phyloP scores from a whole-genome alignment of 2,888 invertebrate genomes.

The Microplitis deprimator region DNA sequence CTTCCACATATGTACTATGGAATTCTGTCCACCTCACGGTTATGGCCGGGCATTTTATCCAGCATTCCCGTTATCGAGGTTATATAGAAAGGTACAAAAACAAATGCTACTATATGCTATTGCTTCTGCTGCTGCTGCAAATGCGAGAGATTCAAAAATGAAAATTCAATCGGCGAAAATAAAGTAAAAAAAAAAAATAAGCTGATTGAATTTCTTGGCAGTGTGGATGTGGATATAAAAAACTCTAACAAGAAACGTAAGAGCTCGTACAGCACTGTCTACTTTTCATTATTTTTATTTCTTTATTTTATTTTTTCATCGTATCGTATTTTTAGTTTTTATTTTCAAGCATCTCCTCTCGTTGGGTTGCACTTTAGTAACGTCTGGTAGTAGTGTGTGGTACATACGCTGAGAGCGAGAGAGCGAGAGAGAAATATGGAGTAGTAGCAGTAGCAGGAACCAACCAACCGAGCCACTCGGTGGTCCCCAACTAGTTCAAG shows the following conservation, averaged over 20 bases:
- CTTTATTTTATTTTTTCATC: neutral
- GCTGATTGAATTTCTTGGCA: conserved; percentile 9
- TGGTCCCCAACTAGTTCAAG: conserved; percentile 71
- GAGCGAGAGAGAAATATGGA: neutral
- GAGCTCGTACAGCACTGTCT: neutral
- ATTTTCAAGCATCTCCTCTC: conserved; percentile 19
- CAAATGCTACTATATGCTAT: neutral
- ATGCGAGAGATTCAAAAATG: too few species aligned
- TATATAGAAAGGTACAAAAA: conserved; percentile 35
- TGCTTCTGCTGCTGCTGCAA: too few species aligned
- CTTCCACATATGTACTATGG: conserved; percentile 13
- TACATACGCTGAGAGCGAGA: neutral
- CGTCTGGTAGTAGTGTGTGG: conserved; percentile 19
- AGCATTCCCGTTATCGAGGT: conserved; percentile 11
- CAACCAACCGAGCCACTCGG: conserved; percentile 62
- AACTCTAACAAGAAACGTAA: too few species aligned
- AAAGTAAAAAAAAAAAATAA: conserved; percentile 31
- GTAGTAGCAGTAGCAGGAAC: conserved; percentile 24
- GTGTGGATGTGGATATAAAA: too few species aligned
- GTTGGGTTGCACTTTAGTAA: conserved; percentile 36
- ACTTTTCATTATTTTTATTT: neutral
- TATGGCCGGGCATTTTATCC: conserved; percentile 4
- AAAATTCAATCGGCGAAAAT: neutral
- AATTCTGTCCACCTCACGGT: conserved; percentile 33
- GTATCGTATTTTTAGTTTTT: conserved; percentile 17